Conservation (phyloP, 2,113 vertebrate genomes). For the Dasyprocta punctata region DNA sequence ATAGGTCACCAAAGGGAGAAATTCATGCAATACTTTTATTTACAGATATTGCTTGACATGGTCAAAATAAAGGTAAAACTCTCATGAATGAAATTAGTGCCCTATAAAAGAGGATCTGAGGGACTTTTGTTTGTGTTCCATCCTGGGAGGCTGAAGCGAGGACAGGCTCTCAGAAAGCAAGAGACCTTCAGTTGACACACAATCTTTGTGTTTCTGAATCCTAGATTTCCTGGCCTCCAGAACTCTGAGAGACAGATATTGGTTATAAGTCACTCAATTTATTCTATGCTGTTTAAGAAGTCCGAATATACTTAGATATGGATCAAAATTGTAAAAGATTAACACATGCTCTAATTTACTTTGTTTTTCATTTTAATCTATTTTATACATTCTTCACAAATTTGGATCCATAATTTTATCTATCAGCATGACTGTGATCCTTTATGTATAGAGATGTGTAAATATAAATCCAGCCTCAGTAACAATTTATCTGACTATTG, state of each 20-base stretch:
- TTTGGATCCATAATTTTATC: neutral
- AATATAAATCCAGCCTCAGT: neutral
- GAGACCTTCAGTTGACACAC: rapidly evolving
- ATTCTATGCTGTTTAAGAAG: neutral
- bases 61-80: neutral
- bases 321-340: neutral
- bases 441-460: neutral
- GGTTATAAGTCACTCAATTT: neutral
- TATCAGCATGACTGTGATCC: neutral
- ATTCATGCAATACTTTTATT: neutral
- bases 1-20: neutral
- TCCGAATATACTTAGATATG: neutral
- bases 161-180: neutral
- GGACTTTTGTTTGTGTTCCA: neutral
- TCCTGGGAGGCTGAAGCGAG: too few species aligned
- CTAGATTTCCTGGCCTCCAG: neutral
- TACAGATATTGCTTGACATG: neutral
- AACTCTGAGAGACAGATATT: neutral
- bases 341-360: neutral
- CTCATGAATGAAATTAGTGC: neutral
- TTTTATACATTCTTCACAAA: neutral
- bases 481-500: neutral
- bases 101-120: too few species aligned
- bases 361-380: neutral
- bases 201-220: neutral